phyloP scores from a whole-genome alignment of 2,113 vertebrate genomes.

The Ammodytes dubius region DNA sequence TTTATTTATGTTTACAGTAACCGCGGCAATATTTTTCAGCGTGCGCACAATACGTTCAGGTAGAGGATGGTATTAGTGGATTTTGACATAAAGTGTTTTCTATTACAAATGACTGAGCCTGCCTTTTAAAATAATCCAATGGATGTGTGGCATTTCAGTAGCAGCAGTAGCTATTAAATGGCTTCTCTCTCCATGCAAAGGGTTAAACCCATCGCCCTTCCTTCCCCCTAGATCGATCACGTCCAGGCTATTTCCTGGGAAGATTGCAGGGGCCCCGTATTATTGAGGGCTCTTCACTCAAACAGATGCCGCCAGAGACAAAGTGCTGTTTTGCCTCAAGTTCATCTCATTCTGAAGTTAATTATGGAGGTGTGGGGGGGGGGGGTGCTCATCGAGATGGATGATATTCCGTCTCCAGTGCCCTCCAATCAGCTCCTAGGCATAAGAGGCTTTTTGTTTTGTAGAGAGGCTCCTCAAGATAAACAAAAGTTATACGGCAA shows the following conservation, averaged over 20 bases:
- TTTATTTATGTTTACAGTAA: too few species aligned
- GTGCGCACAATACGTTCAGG: too few species aligned
- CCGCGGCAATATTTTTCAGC: too few species aligned
- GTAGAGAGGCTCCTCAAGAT: constrained; percentile 16
- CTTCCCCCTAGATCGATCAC: neutral
- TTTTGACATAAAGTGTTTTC: too few species aligned
- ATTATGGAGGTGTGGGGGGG: constrained; percentile 15
- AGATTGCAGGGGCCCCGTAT: neutral
- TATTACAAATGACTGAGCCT: too few species aligned
- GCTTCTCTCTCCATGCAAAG: neutral
- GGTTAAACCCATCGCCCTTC: neutral
- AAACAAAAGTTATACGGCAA: constrained; percentile 42
- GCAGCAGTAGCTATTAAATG: neutral
- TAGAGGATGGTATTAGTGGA: too few species aligned
- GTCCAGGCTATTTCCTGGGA: constrained; percentile 4
- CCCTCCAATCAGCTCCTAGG: constrained; percentile 37
- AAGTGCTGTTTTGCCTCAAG: constrained; percentile 17
- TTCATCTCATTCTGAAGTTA: constrained; percentile 37
- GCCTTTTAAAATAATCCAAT: too few species aligned
- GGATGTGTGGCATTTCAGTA: too few species aligned
- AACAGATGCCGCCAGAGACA: constrained; percentile 23
- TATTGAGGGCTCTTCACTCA: neutral
- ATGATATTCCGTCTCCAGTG: constrained; percentile 27
- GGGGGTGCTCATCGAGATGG: constrained; percentile 27
- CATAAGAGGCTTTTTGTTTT: constrained; percentile 1